phyloP scores from a whole-genome alignment of 2,797 vertebrate genomes.

The Rousettus madagascariensis region DNA sequence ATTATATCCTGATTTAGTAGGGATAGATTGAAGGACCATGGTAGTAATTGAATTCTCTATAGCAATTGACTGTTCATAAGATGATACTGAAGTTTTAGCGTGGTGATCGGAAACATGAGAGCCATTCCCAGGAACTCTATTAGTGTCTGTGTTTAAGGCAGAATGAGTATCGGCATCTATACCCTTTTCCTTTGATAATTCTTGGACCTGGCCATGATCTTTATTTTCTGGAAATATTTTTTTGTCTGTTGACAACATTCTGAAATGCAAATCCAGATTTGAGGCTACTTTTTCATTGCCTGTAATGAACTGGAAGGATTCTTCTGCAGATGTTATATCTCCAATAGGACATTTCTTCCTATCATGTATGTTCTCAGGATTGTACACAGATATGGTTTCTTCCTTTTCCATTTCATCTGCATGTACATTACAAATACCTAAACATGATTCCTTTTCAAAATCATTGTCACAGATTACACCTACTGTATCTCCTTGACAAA shows the following conservation, averaged over 20 bases:
- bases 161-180: conserved; percentile 24
- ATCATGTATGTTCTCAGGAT: conserved; percentile 71
- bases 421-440: conserved; percentile 83
- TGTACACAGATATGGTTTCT: conserved; percentile 74
- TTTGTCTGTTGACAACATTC: conserved; percentile 45
- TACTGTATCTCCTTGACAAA: conserved; percentile 85
- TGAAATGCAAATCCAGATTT: conserved; percentile 57
- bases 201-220: conserved; percentile 44
- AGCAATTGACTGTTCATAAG: neutral
- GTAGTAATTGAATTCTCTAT: neutral
- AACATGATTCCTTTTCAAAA: conserved; percentile 85
- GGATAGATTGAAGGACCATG: conserved; percentile 39
- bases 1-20: conserved; percentile 65
- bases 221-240: conserved; percentile 54
- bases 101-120: conserved; percentile 50
- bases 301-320: conserved; percentile 73
- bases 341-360: conserved; percentile 70
- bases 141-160: conserved; percentile 68
- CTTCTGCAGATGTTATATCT: conserved; percentile 64
- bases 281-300: conserved; percentile 62
- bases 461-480: conserved; percentile 85
- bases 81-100: neutral
- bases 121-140: conserved; percentile 66
- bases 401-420: conserved; percentile 79
- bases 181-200: conserved; percentile 51